phyloP scores from a whole-genome alignment of 2,113 vertebrate species.

The Burhinus oedicnemus region DNA sequence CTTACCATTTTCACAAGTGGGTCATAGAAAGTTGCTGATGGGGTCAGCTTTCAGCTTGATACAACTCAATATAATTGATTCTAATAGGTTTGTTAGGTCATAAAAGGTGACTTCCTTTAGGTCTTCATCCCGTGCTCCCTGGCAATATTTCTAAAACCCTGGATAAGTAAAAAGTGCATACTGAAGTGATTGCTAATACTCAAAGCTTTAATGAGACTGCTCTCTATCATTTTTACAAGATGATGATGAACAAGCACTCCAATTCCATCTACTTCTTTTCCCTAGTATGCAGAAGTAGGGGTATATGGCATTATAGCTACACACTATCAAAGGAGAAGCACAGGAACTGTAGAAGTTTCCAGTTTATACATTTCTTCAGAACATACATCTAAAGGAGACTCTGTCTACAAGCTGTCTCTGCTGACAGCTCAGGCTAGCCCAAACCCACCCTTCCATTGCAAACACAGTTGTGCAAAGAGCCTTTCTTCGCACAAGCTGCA shows the following conservation, averaged over 20 bases:
- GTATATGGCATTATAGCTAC: not conserved
- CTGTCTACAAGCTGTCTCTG: not conserved
- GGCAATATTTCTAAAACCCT: not conserved
- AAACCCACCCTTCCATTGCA: not conserved
- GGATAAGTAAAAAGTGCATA: not conserved
- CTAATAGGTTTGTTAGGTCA: not conserved
- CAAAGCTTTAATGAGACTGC: conserved; percentile 18
- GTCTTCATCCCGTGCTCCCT: not conserved
- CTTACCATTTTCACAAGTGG: not conserved
- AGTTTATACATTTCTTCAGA: not conserved
- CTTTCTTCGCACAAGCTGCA: not conserved
- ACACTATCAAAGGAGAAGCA: not conserved
- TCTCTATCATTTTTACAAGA: conserved; percentile 22
- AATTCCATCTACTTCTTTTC: conserved; percentile 4
- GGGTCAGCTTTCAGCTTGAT: not conserved
- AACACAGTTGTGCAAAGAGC: not conserved
- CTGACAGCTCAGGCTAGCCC: not conserved
- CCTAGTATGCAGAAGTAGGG: not conserved
- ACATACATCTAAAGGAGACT: not conserved
- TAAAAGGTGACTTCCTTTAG: conserved; percentile 1
- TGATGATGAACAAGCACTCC: conserved; percentile 20
- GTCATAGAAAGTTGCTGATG: not conserved
- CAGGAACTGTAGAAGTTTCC: not conserved
- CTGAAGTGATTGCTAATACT: conserved; percentile 37
- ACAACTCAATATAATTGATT: conserved; percentile 27